These are phyloP conservation scores for Euleptes europaea DNA, from an alignment of 2,113 vertebrate species.

Conservation along the genomic window DNA sequence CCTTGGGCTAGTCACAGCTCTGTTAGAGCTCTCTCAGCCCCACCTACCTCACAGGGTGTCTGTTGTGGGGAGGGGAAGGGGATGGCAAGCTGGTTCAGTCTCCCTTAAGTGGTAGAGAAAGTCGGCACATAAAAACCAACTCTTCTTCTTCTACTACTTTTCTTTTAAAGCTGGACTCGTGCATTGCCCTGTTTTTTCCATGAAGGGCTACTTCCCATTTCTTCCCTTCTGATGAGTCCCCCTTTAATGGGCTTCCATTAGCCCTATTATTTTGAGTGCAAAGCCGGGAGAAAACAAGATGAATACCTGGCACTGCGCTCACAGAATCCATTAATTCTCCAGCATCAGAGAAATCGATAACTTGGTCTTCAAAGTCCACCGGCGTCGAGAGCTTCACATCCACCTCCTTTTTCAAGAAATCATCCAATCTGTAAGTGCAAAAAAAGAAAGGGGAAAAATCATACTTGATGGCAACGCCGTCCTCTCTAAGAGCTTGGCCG, in stretches of 20 bases:
- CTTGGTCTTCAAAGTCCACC: conserved; percentile 80
- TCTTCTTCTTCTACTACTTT: too few relatives aligned
- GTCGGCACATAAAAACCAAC: too few relatives aligned
- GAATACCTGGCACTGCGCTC: conserved; percentile 84
- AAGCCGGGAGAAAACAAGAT: conserved; percentile 19
- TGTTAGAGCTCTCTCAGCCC: too few relatives aligned
- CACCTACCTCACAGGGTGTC: too few relatives aligned
- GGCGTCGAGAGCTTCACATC: conserved; percentile 78
- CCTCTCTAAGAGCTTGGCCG: background rate
- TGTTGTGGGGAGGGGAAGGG: too few relatives aligned
- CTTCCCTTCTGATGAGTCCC: conserved; percentile 12
- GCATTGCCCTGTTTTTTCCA: background rate
- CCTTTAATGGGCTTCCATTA: conserved; percentile 18
- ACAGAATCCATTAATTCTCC: conserved; percentile 91
- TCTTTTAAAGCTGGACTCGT: too few relatives aligned
- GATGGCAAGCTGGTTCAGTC: too few relatives aligned
- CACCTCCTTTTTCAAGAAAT: conserved; percentile 81
- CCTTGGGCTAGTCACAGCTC: too few relatives aligned
- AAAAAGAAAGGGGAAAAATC: background rate
- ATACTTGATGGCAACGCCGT: conserved; percentile 20
- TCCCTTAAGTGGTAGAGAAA: too few relatives aligned
- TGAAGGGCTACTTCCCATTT: background rate
- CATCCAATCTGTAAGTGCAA: conserved; percentile 77
- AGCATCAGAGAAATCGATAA: conserved; percentile 85
- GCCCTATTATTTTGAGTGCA: conserved; percentile 1